A percentile compares a stretch with the other conserved stretches of the same genome.
These are phyloP conservation scores for Enchytraeus crypticus DNA, from an alignment of 2,888 invertebrate genomes.

Conservation along the genomic window DNA sequence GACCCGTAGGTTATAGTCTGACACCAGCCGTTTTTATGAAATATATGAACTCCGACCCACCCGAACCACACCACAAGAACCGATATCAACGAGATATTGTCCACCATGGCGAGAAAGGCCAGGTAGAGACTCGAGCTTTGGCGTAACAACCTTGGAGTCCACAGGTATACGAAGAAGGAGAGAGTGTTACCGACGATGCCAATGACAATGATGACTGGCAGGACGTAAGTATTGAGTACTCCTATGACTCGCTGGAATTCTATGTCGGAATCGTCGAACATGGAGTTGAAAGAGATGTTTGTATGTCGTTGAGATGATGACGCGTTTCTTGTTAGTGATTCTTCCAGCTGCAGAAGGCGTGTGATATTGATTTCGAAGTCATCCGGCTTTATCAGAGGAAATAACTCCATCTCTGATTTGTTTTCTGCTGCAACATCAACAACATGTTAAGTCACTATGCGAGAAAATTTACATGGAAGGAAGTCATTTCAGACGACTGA, in stretches of 20 bases:
- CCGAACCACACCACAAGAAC: conserved; percentile 52
- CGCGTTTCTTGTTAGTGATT: too few relatives aligned
- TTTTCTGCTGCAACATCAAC: too few relatives aligned
- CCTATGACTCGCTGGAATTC: conserved; percentile 11
- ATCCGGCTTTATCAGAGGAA: too few relatives aligned
- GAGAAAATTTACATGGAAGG: too few relatives aligned
- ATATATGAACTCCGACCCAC: conserved; percentile 31
- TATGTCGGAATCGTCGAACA: conserved; percentile 1
- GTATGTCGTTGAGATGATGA: too few relatives aligned
- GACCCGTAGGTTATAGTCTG: conserved; percentile 65
- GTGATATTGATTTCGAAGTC: too few relatives aligned
- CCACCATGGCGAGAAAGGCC: conserved; percentile 67
- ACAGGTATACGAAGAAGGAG: conserved; percentile 65
- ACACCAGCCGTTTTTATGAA: conserved; percentile 56
- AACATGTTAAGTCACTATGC: too few relatives aligned
- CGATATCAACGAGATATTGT: conserved; percentile 65
- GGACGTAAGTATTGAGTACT: conserved; percentile 35
- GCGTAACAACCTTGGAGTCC: conserved; percentile 59
- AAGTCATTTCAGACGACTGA: too few relatives aligned
- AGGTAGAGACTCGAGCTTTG: conserved; percentile 71
- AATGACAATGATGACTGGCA: conserved; percentile 61
- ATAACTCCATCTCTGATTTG: too few relatives aligned
- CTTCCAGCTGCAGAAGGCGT: too few relatives aligned
- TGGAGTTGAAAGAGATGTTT: not conserved
- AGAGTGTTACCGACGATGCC: conserved; percentile 67